Percentiles rank a stretch among this genome's conserved stretches.
These are phyloP conservation scores for Dasypolia templi DNA, from an alignment of 2,888 invertebrate genomes.

Conservation along the genomic window DNA sequence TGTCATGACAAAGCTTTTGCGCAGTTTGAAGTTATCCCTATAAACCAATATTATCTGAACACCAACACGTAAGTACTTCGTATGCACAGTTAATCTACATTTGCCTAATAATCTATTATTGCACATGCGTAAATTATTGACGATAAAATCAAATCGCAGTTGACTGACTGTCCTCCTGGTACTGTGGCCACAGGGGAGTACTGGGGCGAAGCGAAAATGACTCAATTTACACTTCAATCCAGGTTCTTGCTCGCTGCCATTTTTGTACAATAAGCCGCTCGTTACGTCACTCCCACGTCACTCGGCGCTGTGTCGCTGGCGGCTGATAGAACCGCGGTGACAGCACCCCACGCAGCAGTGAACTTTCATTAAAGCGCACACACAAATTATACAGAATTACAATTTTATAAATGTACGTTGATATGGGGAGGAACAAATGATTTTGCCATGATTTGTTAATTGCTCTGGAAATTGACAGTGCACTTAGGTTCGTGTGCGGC, in stretches of 20 bases:
- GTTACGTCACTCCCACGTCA: constrained; percentile 60
- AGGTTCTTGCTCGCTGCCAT: constrained; percentile 88
- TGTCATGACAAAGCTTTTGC: background rate
- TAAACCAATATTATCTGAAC: background rate
- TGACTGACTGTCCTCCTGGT: constrained; percentile 10
- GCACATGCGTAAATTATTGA: background rate
- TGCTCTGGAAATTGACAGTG: background rate
- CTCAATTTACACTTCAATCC: constrained; percentile 90
- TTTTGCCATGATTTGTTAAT: background rate
- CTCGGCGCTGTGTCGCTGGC: constrained; percentile 25
- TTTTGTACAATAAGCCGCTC: constrained; percentile 78
- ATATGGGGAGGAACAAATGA: background rate
- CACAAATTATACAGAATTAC: constrained; percentile 26
- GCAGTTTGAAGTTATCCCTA: background rate
- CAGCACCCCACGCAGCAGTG: background rate
- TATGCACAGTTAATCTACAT: too few relatives aligned
- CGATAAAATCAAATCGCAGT: background rate
- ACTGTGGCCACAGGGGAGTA: constrained; percentile 34
- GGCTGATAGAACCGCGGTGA: constrained; percentile 70
- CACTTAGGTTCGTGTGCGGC: too few relatives aligned
- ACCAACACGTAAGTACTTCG: background rate
- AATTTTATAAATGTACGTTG: constrained; percentile 6
- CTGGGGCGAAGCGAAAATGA: constrained; percentile 79
- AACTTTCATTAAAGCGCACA: constrained; percentile 2
- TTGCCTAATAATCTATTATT: background rate